A percentile compares a stretch with the other conserved stretches of the same genome.
These are phyloP conservation scores for Thymallus thymallus DNA, from an alignment of 2,113 vertebrate genomes.

Conservation along the genomic window DNA sequence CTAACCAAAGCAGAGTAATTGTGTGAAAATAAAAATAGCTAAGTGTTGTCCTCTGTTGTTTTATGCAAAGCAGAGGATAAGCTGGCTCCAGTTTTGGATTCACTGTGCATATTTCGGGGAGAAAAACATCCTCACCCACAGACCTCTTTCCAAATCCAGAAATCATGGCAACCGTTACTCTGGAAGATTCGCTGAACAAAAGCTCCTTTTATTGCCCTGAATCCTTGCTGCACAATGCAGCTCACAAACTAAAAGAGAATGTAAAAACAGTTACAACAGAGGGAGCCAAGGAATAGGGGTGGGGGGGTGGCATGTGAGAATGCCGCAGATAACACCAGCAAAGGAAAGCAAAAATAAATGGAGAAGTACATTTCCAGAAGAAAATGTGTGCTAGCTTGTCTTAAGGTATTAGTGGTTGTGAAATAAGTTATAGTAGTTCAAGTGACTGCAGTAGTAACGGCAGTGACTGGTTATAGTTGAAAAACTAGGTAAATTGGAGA, in stretches of 20 bases:
- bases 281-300: no score
- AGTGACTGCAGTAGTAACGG: no score
- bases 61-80: constrained; percentile 14
- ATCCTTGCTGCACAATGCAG: not conserved
- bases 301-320: no score
- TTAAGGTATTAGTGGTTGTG: no score
- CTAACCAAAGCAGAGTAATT: not conserved
- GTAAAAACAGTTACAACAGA: no score
- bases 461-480: no score
- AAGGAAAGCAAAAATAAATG: no score
- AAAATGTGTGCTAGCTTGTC: no score
- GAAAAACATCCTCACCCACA: constrained; percentile 23
- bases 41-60: constrained; percentile 17
- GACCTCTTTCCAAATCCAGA: constrained; percentile 29
- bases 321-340: no score
- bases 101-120: not conserved
- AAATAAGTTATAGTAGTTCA: no score
- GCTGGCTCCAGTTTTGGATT: not conserved
- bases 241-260: not conserved
- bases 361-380: no score
- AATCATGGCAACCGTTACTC: constrained; percentile 22
- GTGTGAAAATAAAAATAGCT: constrained; percentile 28
- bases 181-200: constrained; percentile 12
- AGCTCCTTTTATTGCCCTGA: not conserved
- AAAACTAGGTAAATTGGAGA: no score